Percentiles rank a stretch among this genome's conserved stretches.
phyloP scores from a whole-genome alignment of 2,113 vertebrate species.

The Mobula hypostoma region DNA sequence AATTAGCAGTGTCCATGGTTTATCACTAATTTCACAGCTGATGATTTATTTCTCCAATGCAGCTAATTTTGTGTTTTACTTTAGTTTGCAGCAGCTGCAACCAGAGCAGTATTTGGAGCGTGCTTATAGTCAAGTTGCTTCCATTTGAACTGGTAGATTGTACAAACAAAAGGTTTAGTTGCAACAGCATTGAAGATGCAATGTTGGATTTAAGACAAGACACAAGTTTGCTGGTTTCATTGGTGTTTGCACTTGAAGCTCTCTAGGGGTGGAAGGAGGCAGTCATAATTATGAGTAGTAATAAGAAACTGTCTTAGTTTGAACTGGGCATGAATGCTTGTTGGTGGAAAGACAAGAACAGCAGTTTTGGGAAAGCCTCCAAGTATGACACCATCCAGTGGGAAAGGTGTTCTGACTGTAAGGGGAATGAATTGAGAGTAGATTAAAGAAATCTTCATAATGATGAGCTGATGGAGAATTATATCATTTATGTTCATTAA shows the following conservation, averaged over 20 bases:
- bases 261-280: neutral
- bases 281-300: too few species aligned
- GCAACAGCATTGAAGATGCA: neutral
- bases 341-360: neutral
- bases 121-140: neutral
- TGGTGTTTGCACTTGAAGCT: neutral
- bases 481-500: neutral
- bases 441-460: neutral
- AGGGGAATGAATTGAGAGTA: neutral
- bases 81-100: neutral
- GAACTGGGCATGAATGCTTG: neutral
- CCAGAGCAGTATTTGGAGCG: neutral
- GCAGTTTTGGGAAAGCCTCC: too few species aligned
- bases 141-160: neutral
- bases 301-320: neutral
- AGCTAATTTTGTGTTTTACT: neutral
- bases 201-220: neutral
- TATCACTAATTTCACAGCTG: slow-evolving; percentile 6
- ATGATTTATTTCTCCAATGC: neutral
- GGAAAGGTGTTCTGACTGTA: neutral
- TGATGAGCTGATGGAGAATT: neutral
- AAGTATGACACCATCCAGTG: neutral
- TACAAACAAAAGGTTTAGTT: neutral
- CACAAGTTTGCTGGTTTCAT: neutral
- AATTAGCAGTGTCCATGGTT: neutral